Conservation (phyloP, 2,797 vertebrate species). For the Fratercula arctica region DNA sequence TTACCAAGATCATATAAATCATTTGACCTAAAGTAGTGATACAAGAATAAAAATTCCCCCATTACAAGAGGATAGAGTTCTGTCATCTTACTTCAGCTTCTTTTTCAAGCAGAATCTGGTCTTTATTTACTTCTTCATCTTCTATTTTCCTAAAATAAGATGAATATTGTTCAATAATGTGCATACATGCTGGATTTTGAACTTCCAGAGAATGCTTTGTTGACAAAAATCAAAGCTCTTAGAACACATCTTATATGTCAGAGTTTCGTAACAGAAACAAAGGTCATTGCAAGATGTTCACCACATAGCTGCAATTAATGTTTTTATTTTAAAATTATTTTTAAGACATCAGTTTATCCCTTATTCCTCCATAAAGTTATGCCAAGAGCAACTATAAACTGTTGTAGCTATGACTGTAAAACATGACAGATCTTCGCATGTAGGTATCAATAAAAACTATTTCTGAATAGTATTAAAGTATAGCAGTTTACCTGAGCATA, state of each 20-base stretch:
- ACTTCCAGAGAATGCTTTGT: not conserved
- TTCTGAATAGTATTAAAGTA: not conserved
- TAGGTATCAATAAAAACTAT: not conserved
- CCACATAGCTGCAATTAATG: not conserved
- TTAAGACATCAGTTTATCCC: not conserved
- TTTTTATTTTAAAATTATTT: not conserved
- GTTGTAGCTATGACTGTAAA: not conserved
- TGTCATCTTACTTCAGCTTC: constrained; percentile 90
- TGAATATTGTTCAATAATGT: not conserved
- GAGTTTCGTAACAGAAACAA: not conserved
- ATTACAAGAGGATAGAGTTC: not conserved
- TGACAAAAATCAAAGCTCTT: not conserved
- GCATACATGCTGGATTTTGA: not conserved
- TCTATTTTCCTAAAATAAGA: constrained; percentile 87
- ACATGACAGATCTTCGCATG: not conserved
- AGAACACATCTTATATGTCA: not conserved
- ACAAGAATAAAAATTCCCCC: not conserved
- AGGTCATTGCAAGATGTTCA: not conserved
- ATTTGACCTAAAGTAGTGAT: not conserved
- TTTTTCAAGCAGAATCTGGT: constrained; percentile 97
- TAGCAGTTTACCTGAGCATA: not conserved
- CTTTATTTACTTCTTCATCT: constrained; percentile 95
- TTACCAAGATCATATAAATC: not conserved
- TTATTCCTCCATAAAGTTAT: not conserved
- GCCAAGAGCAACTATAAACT: not conserved